These are phyloP conservation scores for Acleris holmiana DNA, from an alignment of 2,888 invertebrate genomes.

Conservation along the genomic window DNA sequence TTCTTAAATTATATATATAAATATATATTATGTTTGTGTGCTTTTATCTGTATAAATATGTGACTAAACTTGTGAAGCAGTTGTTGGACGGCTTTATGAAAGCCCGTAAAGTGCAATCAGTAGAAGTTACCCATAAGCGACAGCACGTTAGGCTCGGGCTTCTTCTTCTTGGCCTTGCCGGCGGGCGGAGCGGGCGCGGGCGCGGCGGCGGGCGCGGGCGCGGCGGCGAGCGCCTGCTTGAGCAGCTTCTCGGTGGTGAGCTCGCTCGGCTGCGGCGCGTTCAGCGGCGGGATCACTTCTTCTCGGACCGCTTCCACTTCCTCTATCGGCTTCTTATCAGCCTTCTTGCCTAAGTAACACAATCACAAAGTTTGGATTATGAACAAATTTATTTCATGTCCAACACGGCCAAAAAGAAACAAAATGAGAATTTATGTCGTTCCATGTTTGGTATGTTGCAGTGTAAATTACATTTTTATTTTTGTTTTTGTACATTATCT, in stretches of 20 bases:
- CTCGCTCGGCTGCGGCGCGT: constrained; percentile 72
- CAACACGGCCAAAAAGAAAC: not conserved
- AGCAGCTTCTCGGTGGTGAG: constrained; percentile 76
- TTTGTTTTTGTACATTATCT: too few species aligned
- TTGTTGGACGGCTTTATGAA: not conserved
- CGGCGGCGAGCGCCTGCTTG: constrained; percentile 61
- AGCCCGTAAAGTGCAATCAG: too few species aligned
- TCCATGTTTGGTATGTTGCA: too few species aligned
- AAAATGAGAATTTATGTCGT: not conserved
- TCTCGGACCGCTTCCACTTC: constrained; percentile 55
- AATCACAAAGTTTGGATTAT: not conserved
- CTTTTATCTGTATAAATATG: too few species aligned
- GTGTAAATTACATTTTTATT: too few species aligned
- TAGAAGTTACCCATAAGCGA: constrained; percentile 69
- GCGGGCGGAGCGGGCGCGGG: constrained; percentile 53
- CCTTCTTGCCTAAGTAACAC: constrained; percentile 60
- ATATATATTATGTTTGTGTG: too few species aligned
- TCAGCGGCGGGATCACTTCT: constrained; percentile 70
- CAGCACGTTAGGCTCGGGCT: constrained; percentile 68
- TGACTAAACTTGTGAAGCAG: too few species aligned
- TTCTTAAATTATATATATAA: too few species aligned
- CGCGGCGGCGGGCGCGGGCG: constrained; percentile 41
- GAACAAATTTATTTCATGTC: too few species aligned
- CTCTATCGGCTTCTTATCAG: constrained; percentile 62
- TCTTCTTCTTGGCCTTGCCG: constrained; percentile 74